A percentile compares a stretch with the other conserved stretches of the same genome.
Evolutionary conservation across 1,140 invertebrate species (phyloP).

Genomic region (Nephotettix cincticeps): DNA sequence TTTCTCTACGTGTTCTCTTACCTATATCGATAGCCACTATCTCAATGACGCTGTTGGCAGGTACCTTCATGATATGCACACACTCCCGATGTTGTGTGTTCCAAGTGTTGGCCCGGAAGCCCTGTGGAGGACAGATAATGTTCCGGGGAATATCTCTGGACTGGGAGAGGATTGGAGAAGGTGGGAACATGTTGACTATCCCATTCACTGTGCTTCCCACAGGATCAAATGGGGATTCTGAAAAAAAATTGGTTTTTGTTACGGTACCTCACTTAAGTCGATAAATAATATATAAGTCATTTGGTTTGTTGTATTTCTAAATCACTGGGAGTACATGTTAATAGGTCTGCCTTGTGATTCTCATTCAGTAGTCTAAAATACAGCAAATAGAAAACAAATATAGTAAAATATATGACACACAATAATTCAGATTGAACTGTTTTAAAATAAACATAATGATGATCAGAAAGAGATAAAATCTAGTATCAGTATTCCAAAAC

Average conservation of each 20-base stretch:
- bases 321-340: no score
- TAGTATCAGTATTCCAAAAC: not conserved
- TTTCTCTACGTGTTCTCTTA: no score
- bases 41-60: slow-evolving; percentile 7
- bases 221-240: slow-evolving; percentile 3
- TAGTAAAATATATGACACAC: no score
- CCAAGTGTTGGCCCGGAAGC: slow-evolving; percentile 1
- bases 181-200: slow-evolving; percentile 49
- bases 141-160: slow-evolving; percentile 44
- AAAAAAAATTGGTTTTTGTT: not conserved
- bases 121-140: slow-evolving; percentile 20
- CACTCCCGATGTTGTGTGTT: slow-evolving; percentile 5
- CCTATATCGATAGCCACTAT: slow-evolving; percentile 21
- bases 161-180: slow-evolving; percentile 53
- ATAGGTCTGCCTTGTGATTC: no score
- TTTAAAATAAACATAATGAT: not conserved
- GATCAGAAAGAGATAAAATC: not conserved
- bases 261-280: no score
- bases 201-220: slow-evolving; percentile 46
- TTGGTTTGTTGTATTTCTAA: no score
- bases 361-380: no score
- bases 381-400: no score
- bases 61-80: slow-evolving; percentile 13
- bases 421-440: no score
- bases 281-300: no score